Evolutionary conservation across 2,888 invertebrate species (phyloP), one percentile per base, ranked within the genome.

Genomic region (Thelaira solivaga): DNA sequence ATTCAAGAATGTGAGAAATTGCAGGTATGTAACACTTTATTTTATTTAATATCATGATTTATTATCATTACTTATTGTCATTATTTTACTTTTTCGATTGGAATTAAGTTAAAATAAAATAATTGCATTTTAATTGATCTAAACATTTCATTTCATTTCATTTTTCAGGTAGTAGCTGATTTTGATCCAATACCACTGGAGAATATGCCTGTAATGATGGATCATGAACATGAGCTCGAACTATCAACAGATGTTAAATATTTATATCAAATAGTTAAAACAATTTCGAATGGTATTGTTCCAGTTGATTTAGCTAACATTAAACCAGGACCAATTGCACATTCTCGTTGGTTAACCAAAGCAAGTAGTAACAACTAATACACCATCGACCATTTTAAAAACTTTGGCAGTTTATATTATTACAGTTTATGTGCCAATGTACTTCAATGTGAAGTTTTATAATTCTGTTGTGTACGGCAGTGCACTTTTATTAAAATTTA

Each of bases 311-410:
- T 61, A 47, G 64, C 49, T 18, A 43, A 43, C 29, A 43, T 61
- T 41, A 43, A 61, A 45, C 61, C 61, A 20, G 41, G 57, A 10
- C 20, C 18, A 57, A 34, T 34, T 57, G 34, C 41, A 41, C 24
- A 39, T 16, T 36, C 59, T 59, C 39, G 20, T 10, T 59, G 31
- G 34, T 39, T 34, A 57, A 57, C 31, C 5, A 34, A 34, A 34
- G 41, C 59, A 39, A 59, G 59, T n/a, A 59, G 41, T 51, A 26
- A 36, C 47, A 55, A 68, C 31, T 57, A 57, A 16, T 39, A 55
- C 34, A 16, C 53, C 41, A 24, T 45, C 45, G 45, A 34, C 31
- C 43, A 68, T 57, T 55, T 57, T 57, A 57, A 68, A 51, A 51
- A 65, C 51, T 13, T 51, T 51, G 13, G 49, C 36, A 34, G 13